Percentiles rank a stretch among this genome's conserved stretches.
Conservation (phyloP, 2,797 vertebrate species). For the Centropyge bicolor region DNA sequence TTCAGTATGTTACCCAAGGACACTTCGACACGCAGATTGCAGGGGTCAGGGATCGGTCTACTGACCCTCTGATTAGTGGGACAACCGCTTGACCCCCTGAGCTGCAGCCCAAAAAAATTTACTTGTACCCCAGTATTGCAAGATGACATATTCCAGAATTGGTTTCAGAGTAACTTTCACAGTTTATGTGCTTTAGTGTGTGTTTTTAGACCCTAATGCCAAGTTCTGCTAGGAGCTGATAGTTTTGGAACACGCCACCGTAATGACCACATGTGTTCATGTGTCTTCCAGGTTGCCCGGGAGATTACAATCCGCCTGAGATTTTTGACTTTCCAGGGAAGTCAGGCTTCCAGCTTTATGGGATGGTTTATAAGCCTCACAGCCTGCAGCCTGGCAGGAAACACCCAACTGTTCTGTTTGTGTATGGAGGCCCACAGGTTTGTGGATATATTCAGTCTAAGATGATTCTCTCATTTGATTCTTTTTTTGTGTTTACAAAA, state of each 20-base stretch:
- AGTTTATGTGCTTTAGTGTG: not conserved
- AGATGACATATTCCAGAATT: not conserved
- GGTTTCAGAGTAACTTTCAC: too few species aligned
- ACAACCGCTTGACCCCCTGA: too few species aligned
- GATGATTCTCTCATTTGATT: not conserved
- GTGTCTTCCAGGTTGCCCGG: constrained; percentile 90
- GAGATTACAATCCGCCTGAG: constrained; percentile 95
- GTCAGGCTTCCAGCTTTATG: constrained; percentile 92
- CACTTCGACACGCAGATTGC: too few species aligned
- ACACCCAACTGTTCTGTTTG: constrained; percentile 96
- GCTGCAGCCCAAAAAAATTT: too few species aligned
- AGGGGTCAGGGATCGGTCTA: too few species aligned
- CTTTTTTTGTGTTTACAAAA: not conserved
- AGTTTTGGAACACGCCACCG: not conserved
- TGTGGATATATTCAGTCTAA: constrained; percentile 15
- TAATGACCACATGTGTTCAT: not conserved
- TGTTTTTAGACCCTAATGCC: not conserved
- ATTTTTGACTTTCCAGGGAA: constrained; percentile 95
- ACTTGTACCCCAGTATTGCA: not conserved
- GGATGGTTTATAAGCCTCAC: constrained; percentile 98
- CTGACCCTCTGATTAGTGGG: too few species aligned
- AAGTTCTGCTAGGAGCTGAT: not conserved
- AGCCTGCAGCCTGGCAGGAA: constrained; percentile 92
- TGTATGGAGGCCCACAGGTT: constrained; percentile 98
- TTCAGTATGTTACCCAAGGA: too few species aligned